Percentiles rank a stretch among this genome's conserved stretches.
Conservation (phyloP, 2,113 vertebrate genomes). For the Pipra filicauda region DNA sequence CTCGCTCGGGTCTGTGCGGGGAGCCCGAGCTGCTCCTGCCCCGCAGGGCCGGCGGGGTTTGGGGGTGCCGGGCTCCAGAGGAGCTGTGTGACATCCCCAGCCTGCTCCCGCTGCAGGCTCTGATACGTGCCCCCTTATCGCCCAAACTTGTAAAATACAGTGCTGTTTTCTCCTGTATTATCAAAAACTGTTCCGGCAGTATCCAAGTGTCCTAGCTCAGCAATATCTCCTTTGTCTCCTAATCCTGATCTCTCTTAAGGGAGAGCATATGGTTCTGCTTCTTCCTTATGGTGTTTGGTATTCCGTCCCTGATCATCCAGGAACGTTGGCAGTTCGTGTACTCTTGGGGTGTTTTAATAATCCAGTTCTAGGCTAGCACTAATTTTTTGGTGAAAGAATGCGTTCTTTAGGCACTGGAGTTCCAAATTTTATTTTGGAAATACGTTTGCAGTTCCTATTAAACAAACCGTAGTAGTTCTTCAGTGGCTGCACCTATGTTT, state of each 20-base stretch:
- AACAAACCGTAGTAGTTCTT: neutral
- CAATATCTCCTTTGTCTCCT: conserved; percentile 15
- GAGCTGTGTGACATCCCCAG: neutral
- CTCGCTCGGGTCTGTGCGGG: fast-evolving
- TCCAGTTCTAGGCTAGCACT: neutral
- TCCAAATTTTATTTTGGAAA: neutral
- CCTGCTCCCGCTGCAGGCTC: neutral
- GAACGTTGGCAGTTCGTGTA: neutral
- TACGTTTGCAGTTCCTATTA: neutral
- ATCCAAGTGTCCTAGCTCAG: neutral
- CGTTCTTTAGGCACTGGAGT: neutral
- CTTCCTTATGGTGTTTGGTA: neutral
- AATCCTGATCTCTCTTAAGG: neutral
- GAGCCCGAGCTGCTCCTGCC: neutral
- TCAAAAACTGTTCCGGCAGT: neutral
- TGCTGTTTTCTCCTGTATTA: neutral
- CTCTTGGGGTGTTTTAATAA: neutral
- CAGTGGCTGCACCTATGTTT: neutral
- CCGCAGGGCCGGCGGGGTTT: neutral
- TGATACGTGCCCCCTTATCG: no score
- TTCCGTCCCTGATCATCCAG: neutral
- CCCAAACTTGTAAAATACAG: neutral
- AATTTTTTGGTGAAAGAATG: neutral
- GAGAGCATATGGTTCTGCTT: conserved; percentile 5
- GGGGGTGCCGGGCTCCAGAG: fast-evolving